Evolutionary conservation across 2,888 invertebrate genomes (phyloP), one percentile per base, ranked within the genome.

Genomic region (Flexamia atlantica): DNA sequence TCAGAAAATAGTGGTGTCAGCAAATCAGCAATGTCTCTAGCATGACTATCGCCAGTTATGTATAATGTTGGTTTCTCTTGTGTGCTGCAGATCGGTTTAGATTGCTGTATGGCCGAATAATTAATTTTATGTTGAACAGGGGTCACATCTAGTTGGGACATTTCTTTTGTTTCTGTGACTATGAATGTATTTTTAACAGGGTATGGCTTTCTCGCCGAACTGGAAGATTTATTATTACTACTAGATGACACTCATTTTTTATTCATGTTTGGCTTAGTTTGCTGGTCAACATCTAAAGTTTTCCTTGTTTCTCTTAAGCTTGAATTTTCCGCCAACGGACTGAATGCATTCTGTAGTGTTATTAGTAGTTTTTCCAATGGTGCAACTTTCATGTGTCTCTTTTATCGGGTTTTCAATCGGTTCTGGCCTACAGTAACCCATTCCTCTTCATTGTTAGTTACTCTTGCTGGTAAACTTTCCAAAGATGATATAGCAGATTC

Each of bases 41-140:
- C 64, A 28, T 64, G 64, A 14, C 64, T 64, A 25, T 64, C 9
- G 7, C 64, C 64, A 23, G 64, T 64, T 64, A 64, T 20, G 64
- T 64, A 64, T 14, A 64, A 64, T 28, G 3, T 64, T 5, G 64
- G 64, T 28, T 64, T 64, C 25, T 23, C 23, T 2, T 64, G 4
- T 7, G 36, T 36, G 36, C 9, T 36, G 12, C 23, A 28, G 23
- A 23, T 64, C 7, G 4, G 7, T 9, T 23, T 12, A 28, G 14
- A 25, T 64, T 20, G n/a, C 14, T 5, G 14, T 28, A 9, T 64
- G 20, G 2, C 64, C n/a, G 12, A 23, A n/a, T 20, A 7, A 23
- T 14, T 64, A 64, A 3, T 64, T 25, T 23, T 64, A 23, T 14
- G 4, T 64, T 14, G 64, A 64, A 4, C 23, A 5, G 64, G 23